Base-by-base conservation (phyloP, 1,140 invertebrate genomes). In the Diploscapter pachys region DNA sequence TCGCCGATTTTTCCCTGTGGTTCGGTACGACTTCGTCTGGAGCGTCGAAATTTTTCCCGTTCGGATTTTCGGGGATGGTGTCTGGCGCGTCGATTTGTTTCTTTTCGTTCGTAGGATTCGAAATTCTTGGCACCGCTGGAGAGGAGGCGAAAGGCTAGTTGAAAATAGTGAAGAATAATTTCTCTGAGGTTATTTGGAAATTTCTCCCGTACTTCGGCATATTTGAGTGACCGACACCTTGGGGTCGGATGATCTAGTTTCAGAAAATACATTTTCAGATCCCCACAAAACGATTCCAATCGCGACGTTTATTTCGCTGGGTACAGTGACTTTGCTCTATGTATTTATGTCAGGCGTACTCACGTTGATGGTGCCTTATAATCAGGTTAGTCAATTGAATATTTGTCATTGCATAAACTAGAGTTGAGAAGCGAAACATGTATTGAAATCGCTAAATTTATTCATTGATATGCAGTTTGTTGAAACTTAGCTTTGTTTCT, bases 81-180 rank as follows among this genome's bases (percentile, higher is more conserved):
- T 88, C 89, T 0, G 93, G 93, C 0, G 93, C 93, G 0, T 93
- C 93, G 0, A 93, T 92, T 68, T 95, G 93, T 86, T 95, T 95
- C 87, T 95, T 91, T 84, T 93, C 93, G 54, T 94, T 93, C 83
- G 92, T 94, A 5, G 93, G 92, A 0, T 95, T 95, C 82, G 93
- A 95, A 87, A 90, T 90, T 63, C 91, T 95, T 63, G 93, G 93
- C 8, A 93, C 93, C 4, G 93, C 92, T 1, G 88, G 88, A 80
- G 80, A 85, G 64, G 78, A 82, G 50, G 72, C 78, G 9, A 73
- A 68, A 9, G 70, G 77, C 75, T 65, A 63, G 76, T 73, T 31
- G 62, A 66, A 76, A 57, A 6, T 9, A 48, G 13, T n/a, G 9
- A 62, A 50, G 9, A 80, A 90, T 31, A 31, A 31, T 31, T 31